phyloP scores from a whole-genome alignment of 2,113 vertebrate genomes.

The Corythornis cristatus region DNA sequence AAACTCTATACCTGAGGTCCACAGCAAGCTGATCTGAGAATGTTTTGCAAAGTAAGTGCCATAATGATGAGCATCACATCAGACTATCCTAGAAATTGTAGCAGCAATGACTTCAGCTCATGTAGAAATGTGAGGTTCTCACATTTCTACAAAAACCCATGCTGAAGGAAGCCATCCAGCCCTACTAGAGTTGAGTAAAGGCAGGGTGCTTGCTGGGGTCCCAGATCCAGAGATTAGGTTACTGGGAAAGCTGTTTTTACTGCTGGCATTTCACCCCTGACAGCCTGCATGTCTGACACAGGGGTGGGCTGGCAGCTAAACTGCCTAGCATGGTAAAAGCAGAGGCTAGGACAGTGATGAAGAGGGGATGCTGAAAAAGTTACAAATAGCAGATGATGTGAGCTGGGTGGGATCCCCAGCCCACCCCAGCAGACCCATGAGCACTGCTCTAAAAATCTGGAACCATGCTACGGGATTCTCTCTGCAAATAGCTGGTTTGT shows the following conservation, averaged over 20 bases:
- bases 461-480: neutral
- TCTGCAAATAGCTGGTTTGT: neutral
- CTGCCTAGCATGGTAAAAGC: neutral
- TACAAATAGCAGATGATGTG: neutral
- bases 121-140: neutral
- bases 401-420: neutral
- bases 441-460: neutral
- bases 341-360: neutral
- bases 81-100: neutral
- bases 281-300: neutral
- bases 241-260: neutral
- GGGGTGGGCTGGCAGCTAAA: neutral
- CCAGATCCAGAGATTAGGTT: neutral
- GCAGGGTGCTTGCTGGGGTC: neutral
- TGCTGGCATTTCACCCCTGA: neutral
- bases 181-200: neutral
- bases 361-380: neutral
- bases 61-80: neutral
- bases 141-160: neutral
- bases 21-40: neutral
- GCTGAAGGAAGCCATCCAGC: neutral
- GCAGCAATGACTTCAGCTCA: neutral
- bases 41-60: neutral
- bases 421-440: neutral
- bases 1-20: neutral